Evolutionary conservation across 1,140 invertebrate species (phyloP).

Genomic region (Adelges cooleyi): DNA sequence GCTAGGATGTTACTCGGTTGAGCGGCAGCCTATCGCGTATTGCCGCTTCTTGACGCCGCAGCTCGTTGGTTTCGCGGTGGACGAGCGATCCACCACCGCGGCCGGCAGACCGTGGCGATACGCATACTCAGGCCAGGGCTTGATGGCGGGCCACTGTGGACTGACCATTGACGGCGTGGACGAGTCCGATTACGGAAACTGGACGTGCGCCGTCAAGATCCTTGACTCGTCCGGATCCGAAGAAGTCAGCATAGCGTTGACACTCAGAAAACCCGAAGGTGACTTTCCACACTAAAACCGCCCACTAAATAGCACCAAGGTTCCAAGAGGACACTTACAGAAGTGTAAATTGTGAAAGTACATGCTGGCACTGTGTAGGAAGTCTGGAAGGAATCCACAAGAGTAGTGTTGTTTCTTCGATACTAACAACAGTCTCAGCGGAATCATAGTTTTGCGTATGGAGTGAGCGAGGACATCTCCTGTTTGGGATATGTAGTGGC

Average conservation of each 20-base stretch:
- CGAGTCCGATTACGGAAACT: slow-evolving; percentile 15
- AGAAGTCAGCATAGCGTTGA: slow-evolving; percentile 1
- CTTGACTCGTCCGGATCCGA: neutral
- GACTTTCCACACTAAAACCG: neutral
- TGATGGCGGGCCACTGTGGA: slow-evolving; percentile 10
- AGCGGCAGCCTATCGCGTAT: neutral
- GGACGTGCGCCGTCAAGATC: slow-evolving; percentile 14
- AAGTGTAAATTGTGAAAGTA: no score
- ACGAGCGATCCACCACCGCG: neutral
- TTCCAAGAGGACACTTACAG: no score
- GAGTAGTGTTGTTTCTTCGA: no score
- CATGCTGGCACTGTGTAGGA: no score
- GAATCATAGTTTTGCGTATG: no score
- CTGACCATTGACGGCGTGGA: neutral
- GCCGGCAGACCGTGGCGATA: neutral
- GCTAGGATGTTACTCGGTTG: neutral
- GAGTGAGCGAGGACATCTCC: no score
- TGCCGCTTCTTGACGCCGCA: slow-evolving; percentile 1
- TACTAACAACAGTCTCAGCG: no score
- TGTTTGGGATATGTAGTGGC: no score
- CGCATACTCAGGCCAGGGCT: neutral
- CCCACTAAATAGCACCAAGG: neutral
- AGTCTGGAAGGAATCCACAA: no score
- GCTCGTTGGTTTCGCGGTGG: neutral
- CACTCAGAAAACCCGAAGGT: slow-evolving; percentile 16